Percentiles rank a stretch among this genome's conserved stretches.
Evolutionary conservation across 1,140 invertebrate genomes (phyloP).

Genomic region (Periplaneta americana): DNA sequence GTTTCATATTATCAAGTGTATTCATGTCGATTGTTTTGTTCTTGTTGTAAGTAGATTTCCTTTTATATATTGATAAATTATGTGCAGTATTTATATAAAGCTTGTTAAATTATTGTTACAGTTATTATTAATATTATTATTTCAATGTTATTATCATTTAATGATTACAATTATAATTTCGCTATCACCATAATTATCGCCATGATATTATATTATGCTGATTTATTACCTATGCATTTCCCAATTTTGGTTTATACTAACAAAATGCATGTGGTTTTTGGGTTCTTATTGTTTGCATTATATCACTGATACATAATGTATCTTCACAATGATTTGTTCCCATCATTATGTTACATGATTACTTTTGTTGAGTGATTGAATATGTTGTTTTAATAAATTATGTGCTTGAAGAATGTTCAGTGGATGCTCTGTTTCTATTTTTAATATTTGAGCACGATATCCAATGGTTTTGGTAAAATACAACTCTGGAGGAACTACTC

Average conservation of each 20-base stretch:
- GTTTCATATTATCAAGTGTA: not conserved
- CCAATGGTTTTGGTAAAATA: not conserved
- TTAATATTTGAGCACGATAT: not conserved
- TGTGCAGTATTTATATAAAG: not conserved
- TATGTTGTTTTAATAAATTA: not conserved
- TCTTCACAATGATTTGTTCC: not conserved
- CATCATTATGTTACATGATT: not conserved
- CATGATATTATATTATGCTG: not conserved
- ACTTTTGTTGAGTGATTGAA: not conserved
- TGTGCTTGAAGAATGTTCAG: not conserved
- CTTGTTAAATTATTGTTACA: not conserved
- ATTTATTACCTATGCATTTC: not conserved
- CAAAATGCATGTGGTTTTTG: not conserved
- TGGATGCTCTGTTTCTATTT: not conserved
- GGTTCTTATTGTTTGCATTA: not conserved
- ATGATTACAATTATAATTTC: no score
- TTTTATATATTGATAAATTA: not conserved
- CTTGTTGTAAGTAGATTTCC: not conserved
- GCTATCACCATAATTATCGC: no score
- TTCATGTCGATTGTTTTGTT: not conserved
- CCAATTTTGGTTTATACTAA: not conserved
- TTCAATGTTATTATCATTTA: no score
- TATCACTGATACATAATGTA: not conserved
- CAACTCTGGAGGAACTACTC: not conserved
- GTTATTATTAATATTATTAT: no score